Conservation (phyloP, 2,888 invertebrate species). For the Leptopterna dolabrata region DNA sequence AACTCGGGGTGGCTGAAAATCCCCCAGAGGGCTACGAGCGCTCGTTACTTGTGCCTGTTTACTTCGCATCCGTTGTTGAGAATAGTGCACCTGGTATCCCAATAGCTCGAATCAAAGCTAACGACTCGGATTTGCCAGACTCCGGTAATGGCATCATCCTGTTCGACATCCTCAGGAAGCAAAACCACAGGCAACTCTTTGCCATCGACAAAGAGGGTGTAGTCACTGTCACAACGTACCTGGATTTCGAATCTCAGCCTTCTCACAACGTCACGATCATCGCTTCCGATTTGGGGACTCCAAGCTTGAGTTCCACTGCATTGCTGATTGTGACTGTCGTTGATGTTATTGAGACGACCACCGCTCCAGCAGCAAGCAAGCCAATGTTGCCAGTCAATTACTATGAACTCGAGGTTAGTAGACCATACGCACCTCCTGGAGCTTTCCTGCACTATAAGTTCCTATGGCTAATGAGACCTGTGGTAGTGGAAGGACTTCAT, state of each 20-base stretch:
- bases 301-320: slow-evolving; percentile 83
- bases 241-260: slow-evolving; percentile 77
- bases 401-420: slow-evolving; percentile 76
- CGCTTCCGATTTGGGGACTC: slow-evolving; percentile 87
- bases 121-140: slow-evolving; percentile 82
- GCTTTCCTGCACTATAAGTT: no score
- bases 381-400: slow-evolving; percentile 71
- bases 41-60: slow-evolving; percentile 76
- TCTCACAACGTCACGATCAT: slow-evolving; percentile 81
- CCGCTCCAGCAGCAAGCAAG: background rate
- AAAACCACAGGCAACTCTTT: slow-evolving; percentile 73
- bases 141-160: slow-evolving; percentile 89
- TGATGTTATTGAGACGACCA: slow-evolving; percentile 69
- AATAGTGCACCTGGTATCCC: slow-evolving; percentile 80
- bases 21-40: slow-evolving; percentile 69
- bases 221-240: slow-evolving; percentile 78
- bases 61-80: slow-evolving; percentile 80
- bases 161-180: slow-evolving; percentile 78
- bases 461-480: no score
- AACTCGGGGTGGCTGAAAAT: slow-evolving; percentile 19
- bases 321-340: slow-evolving; percentile 76
- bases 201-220: slow-evolving; percentile 80
- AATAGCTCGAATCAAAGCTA: slow-evolving; percentile 81
- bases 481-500: background rate
- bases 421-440: no score